Evolutionary conservation across 2,888 invertebrate species (phyloP), one percentile per base, ranked within the genome.

Genomic region (Smittia aterrima): DNA sequence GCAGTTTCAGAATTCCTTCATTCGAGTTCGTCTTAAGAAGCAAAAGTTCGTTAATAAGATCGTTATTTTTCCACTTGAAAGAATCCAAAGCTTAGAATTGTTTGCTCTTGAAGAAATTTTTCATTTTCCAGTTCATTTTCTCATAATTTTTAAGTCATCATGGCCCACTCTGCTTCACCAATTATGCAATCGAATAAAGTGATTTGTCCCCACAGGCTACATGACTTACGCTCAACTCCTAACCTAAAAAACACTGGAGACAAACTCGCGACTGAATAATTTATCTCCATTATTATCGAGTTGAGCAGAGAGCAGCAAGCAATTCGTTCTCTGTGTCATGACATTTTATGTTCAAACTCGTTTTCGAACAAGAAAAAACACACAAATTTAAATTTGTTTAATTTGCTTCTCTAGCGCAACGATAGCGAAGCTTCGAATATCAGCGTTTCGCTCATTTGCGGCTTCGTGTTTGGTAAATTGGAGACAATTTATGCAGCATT

Each of bases 271-370:
- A 16, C 47, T 47, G 47, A 47, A 47, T 47, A 47, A 47, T 47
- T 47, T 47, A 47, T 47, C 47, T 47, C 47, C n/a, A 47, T 47
- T 47, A 47, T 47, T 47, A 47, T 47, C 47, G 47, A 47, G 47
- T 47, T 47, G 16, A 47, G 16, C 16, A 47, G 16, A 47, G 32
- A 32, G 32, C 32, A 9, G 16, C 38, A 38, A 38, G 38, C 47
- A 47, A 47, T 47, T 47, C 47, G 47, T 47, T 47, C 11, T 47
- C 16, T 13, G 47, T 47, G 47, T 47, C 47, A 16, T 47, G 11
- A n/a, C 11, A 16, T 47, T 47, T 47, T 47, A 11, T 16, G 47
- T 47, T 2, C 47, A 47, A 16, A 47, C 11, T 47, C 16, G 4
- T 9, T 2, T 13, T 47, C 47, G 47, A 16, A 3, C 16, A 47